Evolutionary conservation across 1,140 invertebrate genomes (phyloP).

Genomic region (Nylanderia fulva): DNA sequence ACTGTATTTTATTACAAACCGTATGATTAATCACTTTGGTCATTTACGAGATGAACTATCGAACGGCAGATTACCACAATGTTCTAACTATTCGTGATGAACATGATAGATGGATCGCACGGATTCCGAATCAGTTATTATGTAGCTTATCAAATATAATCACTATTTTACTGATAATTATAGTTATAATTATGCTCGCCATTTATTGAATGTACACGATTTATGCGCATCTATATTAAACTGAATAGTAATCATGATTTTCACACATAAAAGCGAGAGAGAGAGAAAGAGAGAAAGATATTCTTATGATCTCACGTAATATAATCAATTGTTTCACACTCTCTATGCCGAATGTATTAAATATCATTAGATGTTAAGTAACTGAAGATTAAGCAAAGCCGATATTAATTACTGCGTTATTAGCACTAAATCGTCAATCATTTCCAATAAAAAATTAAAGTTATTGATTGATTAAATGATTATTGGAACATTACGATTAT

Average conservation of each 20-base stretch:
- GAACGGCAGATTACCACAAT: slow-evolving; percentile 19
- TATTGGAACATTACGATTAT: neutral
- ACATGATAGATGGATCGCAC: slow-evolving; percentile 43
- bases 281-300: no score
- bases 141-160: slow-evolving; percentile 61
- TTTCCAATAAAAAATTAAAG: neutral
- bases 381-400: neutral
- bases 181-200: slow-evolving; percentile 43
- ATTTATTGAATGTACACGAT: slow-evolving; percentile 13
- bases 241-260: neutral
- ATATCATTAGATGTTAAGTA: neutral
- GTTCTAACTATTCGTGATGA: slow-evolving; percentile 12
- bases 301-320: neutral
- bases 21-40: neutral
- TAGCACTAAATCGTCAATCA: neutral
- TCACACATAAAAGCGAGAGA: no score
- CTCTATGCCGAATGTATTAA: neutral
- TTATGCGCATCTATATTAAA: neutral
- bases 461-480: neutral
- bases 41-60: neutral
- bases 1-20: neutral
- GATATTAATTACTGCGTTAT: neutral
- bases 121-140: slow-evolving; percentile 64
- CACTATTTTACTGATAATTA: slow-evolving; percentile 50
- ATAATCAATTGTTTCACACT: neutral